These are phyloP conservation scores for Eospalax fontanierii DNA, from an alignment of 2,797 vertebrate species.

Conservation along the genomic window DNA sequence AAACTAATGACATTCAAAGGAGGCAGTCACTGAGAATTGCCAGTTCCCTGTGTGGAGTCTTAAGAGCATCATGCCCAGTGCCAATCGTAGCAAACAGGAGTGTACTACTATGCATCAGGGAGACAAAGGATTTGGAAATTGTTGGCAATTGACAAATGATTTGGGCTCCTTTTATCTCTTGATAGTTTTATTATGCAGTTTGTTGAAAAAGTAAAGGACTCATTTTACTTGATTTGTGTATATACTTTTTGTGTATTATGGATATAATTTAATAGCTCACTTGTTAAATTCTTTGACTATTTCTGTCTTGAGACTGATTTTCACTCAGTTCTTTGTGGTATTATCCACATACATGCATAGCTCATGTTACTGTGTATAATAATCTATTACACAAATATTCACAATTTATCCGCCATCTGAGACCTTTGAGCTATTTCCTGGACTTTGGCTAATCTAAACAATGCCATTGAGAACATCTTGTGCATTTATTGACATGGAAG, in stretches of 20 bases:
- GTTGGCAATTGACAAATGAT: not conserved
- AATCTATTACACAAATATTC: not conserved
- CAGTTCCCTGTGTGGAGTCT: not conserved
- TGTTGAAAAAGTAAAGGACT: constrained; percentile 37
- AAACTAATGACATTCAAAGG: not conserved
- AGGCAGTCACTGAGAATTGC: not conserved
- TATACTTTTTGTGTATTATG: not conserved
- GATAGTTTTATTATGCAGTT: constrained; percentile 4
- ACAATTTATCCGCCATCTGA: constrained; percentile 7
- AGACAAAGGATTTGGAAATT: constrained; percentile 13
- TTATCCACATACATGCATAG: not conserved
- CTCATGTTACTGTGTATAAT: constrained; percentile 29
- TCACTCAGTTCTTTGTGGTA: constrained; percentile 10
- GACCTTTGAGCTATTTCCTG: not conserved
- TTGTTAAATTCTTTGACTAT: constrained; percentile 19
- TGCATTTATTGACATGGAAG: not conserved
- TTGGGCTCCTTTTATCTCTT: constrained; percentile 20
- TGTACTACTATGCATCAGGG: not conserved
- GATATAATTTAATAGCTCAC: not conserved
- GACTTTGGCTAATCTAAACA: not conserved
- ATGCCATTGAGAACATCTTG: not conserved
- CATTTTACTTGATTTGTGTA: constrained; percentile 23
- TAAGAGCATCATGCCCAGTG: not conserved
- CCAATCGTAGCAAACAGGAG: not conserved
- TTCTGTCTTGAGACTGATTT: constrained; percentile 48